Base-by-base conservation (phyloP, 2,888 invertebrate genomes). In the Eupithecia pulchellata region DNA sequence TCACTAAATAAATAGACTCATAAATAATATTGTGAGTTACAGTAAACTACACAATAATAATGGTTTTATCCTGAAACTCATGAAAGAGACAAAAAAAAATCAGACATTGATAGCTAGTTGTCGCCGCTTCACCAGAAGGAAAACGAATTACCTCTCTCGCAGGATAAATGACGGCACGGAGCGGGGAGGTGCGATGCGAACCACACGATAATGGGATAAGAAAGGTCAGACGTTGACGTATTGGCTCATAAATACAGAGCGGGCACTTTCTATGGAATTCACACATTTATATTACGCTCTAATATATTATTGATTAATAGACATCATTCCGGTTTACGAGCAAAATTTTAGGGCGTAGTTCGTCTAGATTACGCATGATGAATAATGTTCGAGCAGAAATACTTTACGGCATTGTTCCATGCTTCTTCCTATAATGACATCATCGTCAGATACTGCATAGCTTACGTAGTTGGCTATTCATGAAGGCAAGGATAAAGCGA, bases 161-260 rank as follows among this genome's bases (percentile, higher is more conserved):
- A 80, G 78, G 79, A 81, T 81, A 82, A 83, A 82, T 77, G 82
- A 77, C 79, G 72, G 67, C 75, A 68, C 55, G 47, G 74, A 79
- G 75, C n/a, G n/a, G n/a, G n/a, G n/a, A n/a, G n/a, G n/a, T n/a
- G n/a, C n/a, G n/a, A 79, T 83, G 82, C 77, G 81, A 81, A 84
- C 81, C 78, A 81, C 81, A 82, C 80, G 81, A 81, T 85, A 86
- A 86, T 84, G 82, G 72, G 75, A 80, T 78, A 75, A 73, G 76
- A 81, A 83, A 87, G 84, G 84, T 86, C 85, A 81, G 60, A 73
- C 60, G 74, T 68, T 82, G 82, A 86, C 72, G 72, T 76, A 85
- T 84, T 73, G 78, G 75, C 64, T 75, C 79, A 83, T 86, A 82
- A 80, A 82, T 82, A 79, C 69, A 62, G n/a, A n/a, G 69, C 65